These are phyloP conservation scores for Tipula confusa DNA, from an alignment of 2,888 invertebrate species.

Conservation along the genomic window DNA sequence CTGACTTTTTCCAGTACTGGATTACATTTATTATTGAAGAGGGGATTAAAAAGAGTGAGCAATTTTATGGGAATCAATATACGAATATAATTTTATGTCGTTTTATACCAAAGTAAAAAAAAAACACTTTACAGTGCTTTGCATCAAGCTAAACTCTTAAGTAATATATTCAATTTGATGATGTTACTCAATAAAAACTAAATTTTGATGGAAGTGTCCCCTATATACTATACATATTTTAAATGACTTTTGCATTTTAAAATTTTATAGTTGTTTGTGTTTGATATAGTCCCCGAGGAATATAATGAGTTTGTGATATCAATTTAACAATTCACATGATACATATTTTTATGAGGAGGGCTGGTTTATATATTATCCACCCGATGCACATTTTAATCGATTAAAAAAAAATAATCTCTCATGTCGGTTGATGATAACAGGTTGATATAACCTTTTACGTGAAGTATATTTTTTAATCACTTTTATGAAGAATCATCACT, in stretches of 20 bases:
- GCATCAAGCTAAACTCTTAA: not conserved
- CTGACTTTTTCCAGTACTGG: not conserved
- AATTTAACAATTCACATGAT: not conserved
- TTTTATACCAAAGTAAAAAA: no score
- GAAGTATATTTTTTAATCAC: not conserved
- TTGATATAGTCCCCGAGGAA: not conserved
- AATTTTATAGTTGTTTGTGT: not conserved
- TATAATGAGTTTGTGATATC: not conserved
- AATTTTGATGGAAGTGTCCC: not conserved
- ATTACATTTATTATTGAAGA: not conserved
- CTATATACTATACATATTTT: not conserved
- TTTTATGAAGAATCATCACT: not conserved
- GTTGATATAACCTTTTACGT: not conserved
- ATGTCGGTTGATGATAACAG: not conserved
- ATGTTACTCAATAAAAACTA: not conserved
- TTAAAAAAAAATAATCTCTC: not conserved
- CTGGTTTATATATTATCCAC: not conserved
- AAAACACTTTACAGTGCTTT: not conserved
- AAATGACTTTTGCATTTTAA: not conserved
- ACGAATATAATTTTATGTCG: not conserved
- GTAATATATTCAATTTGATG: not conserved
- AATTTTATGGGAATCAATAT: not conserved
- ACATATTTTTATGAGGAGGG: not conserved
- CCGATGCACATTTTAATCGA: not conserved
- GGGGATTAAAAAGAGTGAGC: not conserved